Evolutionary conservation across 2,113 vertebrate genomes (phyloP), one percentile per base, ranked within the genome.

Genomic region (Taxidea taxus): DNA sequence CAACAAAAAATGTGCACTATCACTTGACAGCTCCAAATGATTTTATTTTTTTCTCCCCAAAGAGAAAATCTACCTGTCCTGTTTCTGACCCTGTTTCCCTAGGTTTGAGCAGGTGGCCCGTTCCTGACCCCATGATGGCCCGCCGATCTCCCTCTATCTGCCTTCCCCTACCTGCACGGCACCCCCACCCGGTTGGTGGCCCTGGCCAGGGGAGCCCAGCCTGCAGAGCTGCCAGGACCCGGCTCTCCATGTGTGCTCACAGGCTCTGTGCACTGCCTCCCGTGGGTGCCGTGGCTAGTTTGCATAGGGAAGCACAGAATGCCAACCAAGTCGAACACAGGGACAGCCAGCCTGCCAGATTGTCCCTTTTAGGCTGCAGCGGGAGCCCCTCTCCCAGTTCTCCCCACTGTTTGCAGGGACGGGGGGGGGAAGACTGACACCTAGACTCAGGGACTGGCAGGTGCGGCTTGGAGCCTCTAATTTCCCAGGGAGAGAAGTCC

Each of bases 201-300:
- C 27, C 70, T n/a, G 58, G 54, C n/a, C 20, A 44, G 15, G 75
- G n/a, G 20, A 68, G 62, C 49, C 49, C 42, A 7, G 27, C 14
- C 54, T 29, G 27, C 47, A 42, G 84, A 74, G 60, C 56, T 56
- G 16, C 34, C 23, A 27, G 70, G 56, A 15, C 77, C 64, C 10
- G 64, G 44, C 37, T 96, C n/a, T 70, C 39, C 56, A 15, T 4
- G 0, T 88, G 77, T 90, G 70, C 82, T 77, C 60, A 37, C 88
- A 56, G 60, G 7, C 0, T 95, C 15, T 97, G 97, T 90, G 97
- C 94, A 51, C 90, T 85, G 90, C 78, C 87, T 64, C 18, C 3
- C 72, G 60, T 68, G 75, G 1, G 16, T 39, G 84, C 27, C 23
- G 3, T 6, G 7, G 77, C 47, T 39, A 66, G 68, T 29, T 44